These are phyloP conservation scores for Ceraclea dissimilis DNA, from an alignment of 2,888 invertebrate species.

Conservation along the genomic window DNA sequence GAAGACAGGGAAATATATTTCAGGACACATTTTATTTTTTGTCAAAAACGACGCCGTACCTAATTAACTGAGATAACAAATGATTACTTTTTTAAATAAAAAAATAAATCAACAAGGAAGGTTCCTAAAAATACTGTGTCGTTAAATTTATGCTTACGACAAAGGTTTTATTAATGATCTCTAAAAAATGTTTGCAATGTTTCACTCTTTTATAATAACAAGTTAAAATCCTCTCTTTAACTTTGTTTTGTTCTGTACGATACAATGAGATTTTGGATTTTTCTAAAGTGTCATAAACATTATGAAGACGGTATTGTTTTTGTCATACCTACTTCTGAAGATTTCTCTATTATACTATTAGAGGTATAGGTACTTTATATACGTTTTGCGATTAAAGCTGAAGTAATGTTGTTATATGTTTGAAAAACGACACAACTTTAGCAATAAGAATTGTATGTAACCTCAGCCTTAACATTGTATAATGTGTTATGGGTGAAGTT, in stretches of 20 bases:
- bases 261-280: neutral
- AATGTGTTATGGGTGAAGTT: constrained; percentile 23
- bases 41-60: too few relatives aligned
- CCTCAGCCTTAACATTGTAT: constrained; percentile 13
- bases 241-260: neutral
- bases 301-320: neutral
- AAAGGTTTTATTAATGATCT: constrained; percentile 2
- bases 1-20: too few relatives aligned
- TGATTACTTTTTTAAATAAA: neutral
- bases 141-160: neutral
- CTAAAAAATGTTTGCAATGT: neutral
- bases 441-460: constrained; percentile 22
- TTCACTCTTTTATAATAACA: neutral
- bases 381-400: constrained; percentile 18
- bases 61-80: neutral
- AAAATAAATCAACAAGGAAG: neutral
- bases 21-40: too few relatives aligned
- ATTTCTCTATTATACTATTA: too few relatives aligned
- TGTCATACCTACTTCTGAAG: too few relatives aligned
- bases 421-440: constrained; percentile 21
- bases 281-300: constrained; percentile 7
- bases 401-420: constrained; percentile 7
- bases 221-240: neutral
- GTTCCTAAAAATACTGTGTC: neutral
- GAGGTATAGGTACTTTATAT: constrained; percentile 4